Base-by-base conservation (phyloP, 2,797 vertebrate genomes). In the Huso huso region DNA sequence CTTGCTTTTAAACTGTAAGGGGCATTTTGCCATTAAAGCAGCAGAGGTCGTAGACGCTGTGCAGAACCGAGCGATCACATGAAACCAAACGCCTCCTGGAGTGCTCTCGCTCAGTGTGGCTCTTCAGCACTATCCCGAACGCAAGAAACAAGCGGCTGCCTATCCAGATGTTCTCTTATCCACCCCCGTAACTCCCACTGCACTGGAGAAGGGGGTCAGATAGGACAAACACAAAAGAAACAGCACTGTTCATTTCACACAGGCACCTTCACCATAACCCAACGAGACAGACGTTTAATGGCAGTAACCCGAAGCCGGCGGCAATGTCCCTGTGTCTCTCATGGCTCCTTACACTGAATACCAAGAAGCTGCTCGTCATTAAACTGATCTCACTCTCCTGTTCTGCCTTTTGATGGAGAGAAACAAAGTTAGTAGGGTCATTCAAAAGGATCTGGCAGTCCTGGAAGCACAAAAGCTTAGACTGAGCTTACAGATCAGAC, bases 241-340 rank as follows among this genome's bases (percentile, higher is more conserved):
- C 7, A 64, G 71, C 71, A 74, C 79, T 78, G 80, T 84, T 85
- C 68, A 85, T 82, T 85, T 83, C 77, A 66, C 74, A 73, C 75
- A 71, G 72, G 74, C 75, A 81, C 75, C 78, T 79, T 83, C 76
- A 76, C 70, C 77, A 80, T 83, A 84, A 75, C 78, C 79, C 78
- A 72, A 78, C 60, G 63, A 83, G 84, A 82, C 83, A 79, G 78
- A 69, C 66, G 69, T 84, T 86, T 87, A 87, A 86, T 87, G 84
- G 77, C 74, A 66, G 75, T 73, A 78, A 81, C 79, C 80, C 75
- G 70, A 74, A 78, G 73, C 75, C 72, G 2, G 62, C 63, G 48
- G 81, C 70, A 5, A 72, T 4, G 70, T 68, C 64, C 51, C 67
- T 55, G 71, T 74, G 71, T 75, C 74, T 72, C 55, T 61, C 69